These are phyloP conservation scores for Chelonoidis abingdonii DNA, from an alignment of 2,113 vertebrate genomes.

Conservation along the genomic window DNA sequence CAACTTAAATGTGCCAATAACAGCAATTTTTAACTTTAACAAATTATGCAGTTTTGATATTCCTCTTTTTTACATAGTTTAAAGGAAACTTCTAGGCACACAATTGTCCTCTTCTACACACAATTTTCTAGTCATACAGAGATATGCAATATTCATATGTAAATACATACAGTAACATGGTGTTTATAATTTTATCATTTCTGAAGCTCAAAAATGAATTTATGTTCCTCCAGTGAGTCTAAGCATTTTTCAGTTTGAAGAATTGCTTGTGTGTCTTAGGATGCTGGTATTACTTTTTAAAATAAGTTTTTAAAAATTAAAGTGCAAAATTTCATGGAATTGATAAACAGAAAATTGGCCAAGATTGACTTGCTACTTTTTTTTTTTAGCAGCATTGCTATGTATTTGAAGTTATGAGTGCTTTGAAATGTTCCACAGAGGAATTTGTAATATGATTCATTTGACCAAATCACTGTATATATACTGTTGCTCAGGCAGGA, in stretches of 20 bases:
- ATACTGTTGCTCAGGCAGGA: neutral
- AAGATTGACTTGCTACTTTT: neutral
- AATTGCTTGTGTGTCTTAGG: neutral
- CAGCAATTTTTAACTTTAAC: neutral
- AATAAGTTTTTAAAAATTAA: neutral
- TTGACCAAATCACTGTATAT: neutral
- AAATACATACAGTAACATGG: neutral
- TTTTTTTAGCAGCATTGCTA: neutral
- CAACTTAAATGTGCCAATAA: neutral
- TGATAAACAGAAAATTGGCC: neutral
- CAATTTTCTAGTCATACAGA: neutral
- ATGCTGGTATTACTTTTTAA: neutral
- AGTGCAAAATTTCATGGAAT: neutral
- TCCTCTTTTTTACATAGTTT: neutral
- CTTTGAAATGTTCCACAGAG: neutral
- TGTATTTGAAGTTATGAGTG: neutral
- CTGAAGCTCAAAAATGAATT: neutral
- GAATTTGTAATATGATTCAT: neutral
- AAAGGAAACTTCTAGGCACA: neutral
- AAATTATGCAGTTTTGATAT: neutral
- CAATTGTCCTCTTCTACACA: neutral
- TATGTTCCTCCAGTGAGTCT: fast-evolving
- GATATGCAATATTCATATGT: neutral
- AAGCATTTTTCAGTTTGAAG: neutral
- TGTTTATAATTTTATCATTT: neutral